Conservation (phyloP, 2,888 invertebrate genomes). For the Caenorhabditis sp. region DNA sequence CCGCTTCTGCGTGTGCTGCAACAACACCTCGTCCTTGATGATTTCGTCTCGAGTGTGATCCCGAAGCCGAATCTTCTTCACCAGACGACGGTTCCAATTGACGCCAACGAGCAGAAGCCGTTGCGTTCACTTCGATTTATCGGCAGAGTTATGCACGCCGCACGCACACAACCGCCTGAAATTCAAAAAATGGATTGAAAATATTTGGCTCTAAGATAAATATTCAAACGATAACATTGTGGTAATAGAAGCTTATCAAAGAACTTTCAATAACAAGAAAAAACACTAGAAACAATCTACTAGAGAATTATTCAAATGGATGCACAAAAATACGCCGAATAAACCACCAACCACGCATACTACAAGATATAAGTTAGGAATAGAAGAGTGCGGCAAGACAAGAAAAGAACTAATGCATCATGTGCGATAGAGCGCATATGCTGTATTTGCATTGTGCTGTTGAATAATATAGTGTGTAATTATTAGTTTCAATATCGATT, state of each 20-base stretch:
- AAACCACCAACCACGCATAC: background rate
- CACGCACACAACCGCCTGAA: constrained; percentile 48
- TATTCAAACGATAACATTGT: background rate
- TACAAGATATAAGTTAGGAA: background rate
- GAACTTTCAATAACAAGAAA: too few relatives aligned
- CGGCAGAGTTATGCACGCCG: constrained; percentile 37
- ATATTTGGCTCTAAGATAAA: too few relatives aligned
- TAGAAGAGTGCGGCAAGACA: background rate
- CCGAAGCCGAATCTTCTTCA: background rate
- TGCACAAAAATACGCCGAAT: too few relatives aligned
- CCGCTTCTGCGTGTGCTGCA: background rate
- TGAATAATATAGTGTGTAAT: too few relatives aligned
- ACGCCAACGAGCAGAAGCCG: constrained; percentile 58
- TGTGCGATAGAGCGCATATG: background rate
- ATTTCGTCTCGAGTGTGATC: background rate
- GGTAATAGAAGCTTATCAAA: background rate
- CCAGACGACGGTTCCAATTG: constrained; percentile 46
- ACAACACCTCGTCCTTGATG: background rate
- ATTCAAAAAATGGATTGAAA: constrained; percentile 2
- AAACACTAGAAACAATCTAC: too few relatives aligned
- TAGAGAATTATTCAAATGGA: too few relatives aligned
- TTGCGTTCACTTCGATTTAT: constrained; percentile 45
- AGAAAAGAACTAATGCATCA: background rate
- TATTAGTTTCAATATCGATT: too few relatives aligned
- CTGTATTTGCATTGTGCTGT: background rate